These are phyloP conservation scores for Sylvietta virens DNA, from an alignment of 2,113 vertebrate species.

Conservation along the genomic window DNA sequence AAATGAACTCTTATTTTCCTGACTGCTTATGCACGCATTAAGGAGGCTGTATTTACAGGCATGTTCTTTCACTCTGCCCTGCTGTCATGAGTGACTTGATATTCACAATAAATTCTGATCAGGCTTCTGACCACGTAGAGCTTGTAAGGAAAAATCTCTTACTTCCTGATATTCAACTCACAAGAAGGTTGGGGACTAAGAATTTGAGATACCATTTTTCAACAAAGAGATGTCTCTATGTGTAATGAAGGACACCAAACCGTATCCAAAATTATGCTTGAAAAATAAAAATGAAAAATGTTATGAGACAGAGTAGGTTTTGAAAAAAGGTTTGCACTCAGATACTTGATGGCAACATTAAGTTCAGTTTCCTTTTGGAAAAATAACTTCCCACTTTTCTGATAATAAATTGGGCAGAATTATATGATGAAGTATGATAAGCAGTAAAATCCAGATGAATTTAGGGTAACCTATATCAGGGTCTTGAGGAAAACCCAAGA, in stretches of 20 bases:
- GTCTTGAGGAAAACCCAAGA: neutral
- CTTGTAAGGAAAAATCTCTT: neutral
- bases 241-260: neutral
- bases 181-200: neutral
- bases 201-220: neutral
- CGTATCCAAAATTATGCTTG: neutral
- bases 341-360: neutral
- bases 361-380: neutral
- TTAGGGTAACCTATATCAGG: neutral
- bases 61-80: neutral
- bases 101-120: neutral
- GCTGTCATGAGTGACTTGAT: neutral
- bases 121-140: neutral
- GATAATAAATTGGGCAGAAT: neutral
- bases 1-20: neutral
- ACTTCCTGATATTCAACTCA: neutral
- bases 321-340: neutral
- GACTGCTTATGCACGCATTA: neutral
- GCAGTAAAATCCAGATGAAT: neutral
- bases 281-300: neutral
- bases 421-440: neutral
- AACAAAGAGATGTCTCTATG: neutral
- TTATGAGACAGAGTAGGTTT: neutral
- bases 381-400: neutral
- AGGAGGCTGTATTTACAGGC: neutral